Percentiles rank a stretch among this genome's conserved stretches.
These are phyloP conservation scores for Salpingus planirostris DNA, from an alignment of 2,888 invertebrate species.

Conservation along the genomic window DNA sequence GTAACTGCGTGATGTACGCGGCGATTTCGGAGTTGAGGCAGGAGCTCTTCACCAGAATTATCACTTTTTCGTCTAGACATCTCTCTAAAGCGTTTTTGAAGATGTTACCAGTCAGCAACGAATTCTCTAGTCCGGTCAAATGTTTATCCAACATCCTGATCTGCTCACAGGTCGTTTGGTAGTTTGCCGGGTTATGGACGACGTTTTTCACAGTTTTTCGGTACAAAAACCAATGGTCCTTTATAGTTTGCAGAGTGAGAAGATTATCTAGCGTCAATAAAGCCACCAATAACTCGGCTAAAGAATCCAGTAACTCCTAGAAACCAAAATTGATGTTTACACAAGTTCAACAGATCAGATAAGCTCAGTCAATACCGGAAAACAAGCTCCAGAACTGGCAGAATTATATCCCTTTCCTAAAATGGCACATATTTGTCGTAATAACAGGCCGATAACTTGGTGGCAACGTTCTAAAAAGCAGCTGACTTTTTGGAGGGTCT, in stretches of 20 bases:
- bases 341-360: conserved; percentile 2
- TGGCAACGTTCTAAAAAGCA: conserved; percentile 63
- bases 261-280: conserved; percentile 61
- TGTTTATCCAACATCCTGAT: conserved; percentile 62
- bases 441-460: conserved; percentile 60
- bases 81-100: conserved; percentile 46
- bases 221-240: conserved; percentile 70
- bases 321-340: conserved; percentile 30
- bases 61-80: conserved; percentile 30
- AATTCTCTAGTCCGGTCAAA: conserved; percentile 58
- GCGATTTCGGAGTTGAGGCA: conserved; percentile 50
- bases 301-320: conserved; percentile 44
- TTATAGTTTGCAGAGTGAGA: conserved; percentile 47
- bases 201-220: conserved; percentile 64
- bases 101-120: conserved; percentile 60
- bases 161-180: conserved; percentile 52
- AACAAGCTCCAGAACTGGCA: conserved; percentile 29
- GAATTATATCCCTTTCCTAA: conserved; percentile 44
- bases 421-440: conserved; percentile 67
- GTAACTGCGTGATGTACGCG: conserved; percentile 55
- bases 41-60: conserved; percentile 34
- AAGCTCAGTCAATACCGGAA: no score
- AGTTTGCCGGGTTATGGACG: conserved; percentile 52
- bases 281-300: conserved; percentile 59
- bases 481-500: conserved; percentile 54